phyloP scores from a whole-genome alignment of 2,797 vertebrate species.

The Bryconaethiops microstoma region DNA sequence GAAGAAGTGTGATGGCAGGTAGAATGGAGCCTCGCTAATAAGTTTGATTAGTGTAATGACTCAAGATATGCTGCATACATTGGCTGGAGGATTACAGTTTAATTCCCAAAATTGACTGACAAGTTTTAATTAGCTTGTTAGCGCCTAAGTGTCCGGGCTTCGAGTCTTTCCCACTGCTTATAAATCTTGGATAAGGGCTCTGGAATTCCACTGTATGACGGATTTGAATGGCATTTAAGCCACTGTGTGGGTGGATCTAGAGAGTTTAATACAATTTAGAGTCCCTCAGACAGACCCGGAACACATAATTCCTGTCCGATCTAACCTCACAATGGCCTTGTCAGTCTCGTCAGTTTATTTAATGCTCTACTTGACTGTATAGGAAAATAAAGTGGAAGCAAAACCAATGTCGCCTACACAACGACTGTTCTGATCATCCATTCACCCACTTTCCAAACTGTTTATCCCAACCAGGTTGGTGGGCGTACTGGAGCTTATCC shows the following conservation, averaged over 20 bases:
- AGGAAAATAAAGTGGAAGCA: no score
- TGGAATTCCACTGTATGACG: not conserved
- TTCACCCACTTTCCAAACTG: no score
- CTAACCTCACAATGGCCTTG: no score
- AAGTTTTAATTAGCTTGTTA: constrained; percentile 11
- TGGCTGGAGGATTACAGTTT: constrained; percentile 5
- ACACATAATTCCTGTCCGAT: no score
- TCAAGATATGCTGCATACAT: not conserved
- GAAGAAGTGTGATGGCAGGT: constrained; percentile 25
- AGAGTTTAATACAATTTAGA: not conserved
- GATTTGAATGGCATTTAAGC: not conserved
- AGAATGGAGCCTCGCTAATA: constrained; percentile 8
- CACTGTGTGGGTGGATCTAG: not conserved
- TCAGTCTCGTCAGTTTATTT: no score
- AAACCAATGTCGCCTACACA: no score
- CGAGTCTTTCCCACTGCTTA: not conserved
- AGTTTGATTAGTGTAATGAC: constrained; percentile 32
- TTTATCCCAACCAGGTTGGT: no score
- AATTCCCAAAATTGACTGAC: constrained; percentile 17
- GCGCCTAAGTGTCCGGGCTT: not conserved
- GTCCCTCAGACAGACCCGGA: not conserved
- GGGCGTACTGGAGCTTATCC: no score
- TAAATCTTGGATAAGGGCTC: not conserved
- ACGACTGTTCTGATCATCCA: no score
- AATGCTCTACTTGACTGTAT: no score